Conservation (phyloP, 1,140 invertebrate genomes). For the Neotoxoptera formosana region DNA sequence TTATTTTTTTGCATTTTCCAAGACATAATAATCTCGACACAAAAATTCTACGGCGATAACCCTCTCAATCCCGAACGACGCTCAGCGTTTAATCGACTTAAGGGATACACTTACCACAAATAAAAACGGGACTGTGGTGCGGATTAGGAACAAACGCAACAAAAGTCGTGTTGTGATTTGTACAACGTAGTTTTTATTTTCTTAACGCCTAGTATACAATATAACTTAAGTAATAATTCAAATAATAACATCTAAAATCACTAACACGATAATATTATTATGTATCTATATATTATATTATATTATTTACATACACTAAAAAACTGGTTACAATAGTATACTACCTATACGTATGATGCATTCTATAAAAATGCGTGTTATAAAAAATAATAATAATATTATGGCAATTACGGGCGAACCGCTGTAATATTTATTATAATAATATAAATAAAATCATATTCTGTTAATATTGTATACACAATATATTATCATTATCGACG, state of each 20-base stretch:
- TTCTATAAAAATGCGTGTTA: not conserved
- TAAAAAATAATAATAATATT: not conserved
- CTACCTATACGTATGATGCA: not conserved
- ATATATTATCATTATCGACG: not conserved
- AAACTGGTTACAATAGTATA: not conserved
- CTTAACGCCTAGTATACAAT: not conserved
- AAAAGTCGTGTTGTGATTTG: not conserved
- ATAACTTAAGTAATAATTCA: not conserved
- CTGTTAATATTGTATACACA: not conserved
- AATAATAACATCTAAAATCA: not conserved
- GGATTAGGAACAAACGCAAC: too few relatives aligned
- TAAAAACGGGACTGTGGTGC: too few relatives aligned
- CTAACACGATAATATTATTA: not conserved
- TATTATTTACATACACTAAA: not conserved
- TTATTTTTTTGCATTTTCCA: not conserved
- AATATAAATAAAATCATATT: not conserved
- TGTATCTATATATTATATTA: not conserved
- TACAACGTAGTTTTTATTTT: conserved; percentile 10
- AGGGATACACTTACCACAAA: too few relatives aligned
- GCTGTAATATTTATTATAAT: not conserved
- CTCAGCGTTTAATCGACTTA: too few relatives aligned
- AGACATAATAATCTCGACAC: not conserved
- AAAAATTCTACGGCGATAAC: not conserved
- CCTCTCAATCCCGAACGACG: not conserved
- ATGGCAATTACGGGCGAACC: not conserved